Conservation (phyloP, 2,113 vertebrate species). For the Microtus ochrogaster region DNA sequence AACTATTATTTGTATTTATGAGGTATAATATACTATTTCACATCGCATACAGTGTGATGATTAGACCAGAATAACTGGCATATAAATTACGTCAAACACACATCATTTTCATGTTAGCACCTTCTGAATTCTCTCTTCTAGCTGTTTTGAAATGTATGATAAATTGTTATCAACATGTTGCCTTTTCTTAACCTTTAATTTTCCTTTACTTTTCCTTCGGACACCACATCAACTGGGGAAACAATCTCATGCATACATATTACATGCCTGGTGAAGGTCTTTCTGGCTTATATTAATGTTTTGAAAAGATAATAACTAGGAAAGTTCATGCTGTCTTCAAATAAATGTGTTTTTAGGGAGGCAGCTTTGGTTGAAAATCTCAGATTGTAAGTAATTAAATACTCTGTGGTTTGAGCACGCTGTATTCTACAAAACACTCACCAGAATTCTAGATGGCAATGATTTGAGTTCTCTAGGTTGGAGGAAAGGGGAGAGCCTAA, state of each 20-base stretch:
- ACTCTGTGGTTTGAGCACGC: neutral
- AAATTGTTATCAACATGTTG: neutral
- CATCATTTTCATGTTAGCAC: neutral
- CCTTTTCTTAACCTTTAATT: constrained; percentile 57
- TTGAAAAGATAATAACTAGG: constrained; percentile 18
- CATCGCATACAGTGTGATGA: neutral
- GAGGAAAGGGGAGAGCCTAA: accelerated
- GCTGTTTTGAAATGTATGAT: neutral
- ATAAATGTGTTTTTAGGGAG: constrained; percentile 30
- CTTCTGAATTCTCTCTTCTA: neutral
- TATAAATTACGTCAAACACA: neutral
- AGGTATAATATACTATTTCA: neutral
- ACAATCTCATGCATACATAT: neutral
- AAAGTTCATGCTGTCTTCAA: constrained; percentile 25
- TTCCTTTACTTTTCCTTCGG: neutral
- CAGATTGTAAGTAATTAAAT: neutral
- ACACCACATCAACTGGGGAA: neutral
- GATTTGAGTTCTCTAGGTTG: neutral
- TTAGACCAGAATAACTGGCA: neutral
- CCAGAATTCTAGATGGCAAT: neutral
- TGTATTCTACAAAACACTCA: neutral
- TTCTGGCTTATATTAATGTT: constrained; percentile 1
- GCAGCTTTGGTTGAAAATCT: constrained; percentile 5
- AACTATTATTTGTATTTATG: neutral
- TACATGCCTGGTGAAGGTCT: neutral